Conservation (phyloP, 2,797 vertebrate genomes). For the Myotis pilosus region DNA sequence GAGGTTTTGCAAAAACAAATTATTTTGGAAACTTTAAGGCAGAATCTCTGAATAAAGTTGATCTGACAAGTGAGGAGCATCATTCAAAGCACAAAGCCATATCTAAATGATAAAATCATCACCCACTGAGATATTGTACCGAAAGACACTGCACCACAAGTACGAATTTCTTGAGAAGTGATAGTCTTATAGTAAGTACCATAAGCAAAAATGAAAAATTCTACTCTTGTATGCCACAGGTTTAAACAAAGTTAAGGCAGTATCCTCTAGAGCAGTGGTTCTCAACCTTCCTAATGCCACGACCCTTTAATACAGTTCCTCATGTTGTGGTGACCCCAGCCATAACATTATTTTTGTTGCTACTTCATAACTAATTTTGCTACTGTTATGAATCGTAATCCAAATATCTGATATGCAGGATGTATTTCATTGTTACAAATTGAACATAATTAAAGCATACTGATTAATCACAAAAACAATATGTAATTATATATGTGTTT, state of each 20-base stretch:
- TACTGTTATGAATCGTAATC: too few species aligned
- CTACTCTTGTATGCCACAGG: background rate
- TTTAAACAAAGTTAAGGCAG: background rate
- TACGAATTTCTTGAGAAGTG: background rate
- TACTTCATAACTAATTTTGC: too few species aligned
- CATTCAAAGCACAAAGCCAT: slow-evolving; percentile 10
- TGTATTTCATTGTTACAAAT: too few species aligned
- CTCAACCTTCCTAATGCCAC: too few species aligned
- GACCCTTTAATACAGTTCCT: too few species aligned
- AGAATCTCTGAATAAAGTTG: slow-evolving; percentile 37
- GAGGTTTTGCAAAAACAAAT: slow-evolving; percentile 23
- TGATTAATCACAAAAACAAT: too few species aligned
- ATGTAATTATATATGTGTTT: too few species aligned
- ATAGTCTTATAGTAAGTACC: background rate
- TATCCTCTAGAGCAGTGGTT: background rate
- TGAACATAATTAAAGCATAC: too few species aligned
- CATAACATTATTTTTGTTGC: too few species aligned
- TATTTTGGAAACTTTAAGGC: background rate
- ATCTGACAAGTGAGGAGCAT: background rate
- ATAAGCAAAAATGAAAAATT: slow-evolving; percentile 25
- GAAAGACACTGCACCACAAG: background rate
- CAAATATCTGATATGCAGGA: too few species aligned
- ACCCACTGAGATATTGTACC: background rate
- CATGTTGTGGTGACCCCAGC: too few species aligned
- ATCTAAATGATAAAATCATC: background rate